Conservation (phyloP, 2,888 invertebrate species). For the Aquatica leii region DNA sequence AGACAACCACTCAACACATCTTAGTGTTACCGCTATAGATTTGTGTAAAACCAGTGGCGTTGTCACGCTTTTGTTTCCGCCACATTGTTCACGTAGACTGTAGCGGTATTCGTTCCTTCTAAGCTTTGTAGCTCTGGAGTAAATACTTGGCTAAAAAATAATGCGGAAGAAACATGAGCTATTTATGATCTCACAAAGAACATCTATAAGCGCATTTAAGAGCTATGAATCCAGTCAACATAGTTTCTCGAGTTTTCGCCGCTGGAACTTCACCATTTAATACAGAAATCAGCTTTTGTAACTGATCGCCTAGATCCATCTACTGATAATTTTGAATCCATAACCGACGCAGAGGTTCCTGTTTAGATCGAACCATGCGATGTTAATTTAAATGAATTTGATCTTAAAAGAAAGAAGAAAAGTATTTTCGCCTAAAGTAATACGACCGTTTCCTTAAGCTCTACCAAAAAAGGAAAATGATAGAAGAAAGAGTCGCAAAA, state of each 20-base stretch:
- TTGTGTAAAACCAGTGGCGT: background rate
- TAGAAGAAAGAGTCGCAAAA: too few relatives aligned
- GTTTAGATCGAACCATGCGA: background rate
- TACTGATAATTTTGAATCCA: background rate
- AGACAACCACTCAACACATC: slow-evolving; percentile 1
- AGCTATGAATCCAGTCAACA: slow-evolving; percentile 53
- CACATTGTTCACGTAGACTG: background rate
- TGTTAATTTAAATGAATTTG: too few relatives aligned
- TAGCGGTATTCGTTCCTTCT: slow-evolving; percentile 1
- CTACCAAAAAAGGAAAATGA: too few relatives aligned
- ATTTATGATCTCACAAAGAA: slow-evolving; percentile 57
- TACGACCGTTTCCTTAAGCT: too few relatives aligned
- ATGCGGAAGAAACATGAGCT: slow-evolving; percentile 55
- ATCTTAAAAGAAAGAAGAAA: too few relatives aligned
- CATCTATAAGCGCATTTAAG: slow-evolving; percentile 50
- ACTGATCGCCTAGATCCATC: slow-evolving; percentile 38
- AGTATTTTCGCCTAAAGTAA: background rate
- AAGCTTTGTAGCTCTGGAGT: slow-evolving; percentile 23
- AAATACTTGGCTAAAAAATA: slow-evolving; percentile 51
- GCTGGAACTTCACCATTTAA: slow-evolving; percentile 53
- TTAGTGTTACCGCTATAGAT: slow-evolving; percentile 3
- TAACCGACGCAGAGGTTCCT: too few relatives aligned
- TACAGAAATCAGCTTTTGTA: slow-evolving; percentile 45
- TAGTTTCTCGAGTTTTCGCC: slow-evolving; percentile 49
- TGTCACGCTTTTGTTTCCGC: too few relatives aligned